Evolutionary conservation across 2,113 vertebrate genomes (phyloP).

Genomic region (Pelecanoides urinatrix): DNA sequence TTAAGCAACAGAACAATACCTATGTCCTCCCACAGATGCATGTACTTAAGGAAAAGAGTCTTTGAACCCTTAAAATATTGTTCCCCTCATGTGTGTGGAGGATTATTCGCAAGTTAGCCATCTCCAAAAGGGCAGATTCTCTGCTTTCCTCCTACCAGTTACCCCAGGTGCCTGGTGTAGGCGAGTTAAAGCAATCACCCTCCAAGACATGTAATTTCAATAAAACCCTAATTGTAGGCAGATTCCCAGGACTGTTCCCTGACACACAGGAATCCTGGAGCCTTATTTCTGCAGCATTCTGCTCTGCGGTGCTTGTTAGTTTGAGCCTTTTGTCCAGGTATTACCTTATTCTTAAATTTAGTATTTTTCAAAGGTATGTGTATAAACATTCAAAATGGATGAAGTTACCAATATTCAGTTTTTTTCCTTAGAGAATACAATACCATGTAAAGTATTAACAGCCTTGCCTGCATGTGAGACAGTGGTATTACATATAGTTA

Average conservation of each 20-base stretch:
- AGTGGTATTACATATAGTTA: background rate
- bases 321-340: background rate
- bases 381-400: background rate
- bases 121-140: background rate
- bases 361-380: background rate
- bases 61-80: background rate
- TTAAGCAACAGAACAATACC: conserved; percentile 22
- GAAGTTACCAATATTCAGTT: background rate
- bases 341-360: background rate
- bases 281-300: background rate
- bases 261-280: background rate
- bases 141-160: background rate
- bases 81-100: background rate
- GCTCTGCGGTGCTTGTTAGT: background rate
- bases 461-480: background rate
- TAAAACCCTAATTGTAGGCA: background rate
- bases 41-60: background rate
- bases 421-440: background rate
- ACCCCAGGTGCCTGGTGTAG: background rate
- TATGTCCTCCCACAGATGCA: background rate
- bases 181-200: background rate
- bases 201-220: background rate
- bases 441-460: background rate
- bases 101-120: background rate
- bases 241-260: background rate